Percentiles rank a stretch among this genome's conserved stretches.
Evolutionary conservation across 2,888 invertebrate species (phyloP).

Genomic region (Drosophila tripunctata): DNA sequence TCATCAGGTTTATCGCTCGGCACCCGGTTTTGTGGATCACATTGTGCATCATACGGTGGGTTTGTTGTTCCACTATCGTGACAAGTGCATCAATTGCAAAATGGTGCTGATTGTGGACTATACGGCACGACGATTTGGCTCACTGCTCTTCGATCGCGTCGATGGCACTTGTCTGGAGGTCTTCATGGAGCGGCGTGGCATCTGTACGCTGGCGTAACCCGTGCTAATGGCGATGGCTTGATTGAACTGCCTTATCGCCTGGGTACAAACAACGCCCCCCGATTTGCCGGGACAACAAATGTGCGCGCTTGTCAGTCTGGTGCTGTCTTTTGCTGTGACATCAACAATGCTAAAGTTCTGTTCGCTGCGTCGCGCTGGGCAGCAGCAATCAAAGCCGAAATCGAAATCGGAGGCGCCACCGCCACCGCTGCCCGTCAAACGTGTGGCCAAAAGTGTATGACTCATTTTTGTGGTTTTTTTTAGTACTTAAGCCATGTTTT

Average conservation of each 20-base stretch:
- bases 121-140: conserved; percentile 82
- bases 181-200: conserved; percentile 72
- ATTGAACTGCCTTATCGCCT: conserved; percentile 47
- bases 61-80: conserved; percentile 82
- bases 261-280: conserved; percentile 68
- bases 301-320: conserved; percentile 35
- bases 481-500: conserved; percentile 23
- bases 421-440: conserved; percentile 49
- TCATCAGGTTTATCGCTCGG: conserved; percentile 88
- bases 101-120: conserved; percentile 78
- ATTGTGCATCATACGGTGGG: conserved; percentile 80
- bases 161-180: conserved; percentile 79
- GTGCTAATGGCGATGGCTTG: conserved; percentile 6
- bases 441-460: conserved; percentile 73
- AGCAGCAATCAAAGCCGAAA: conserved; percentile 3
- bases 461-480: too few relatives aligned
- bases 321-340: conserved; percentile 4
- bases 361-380: conserved; percentile 62
- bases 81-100: conserved; percentile 80
- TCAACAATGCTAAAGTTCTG: conserved; percentile 82
- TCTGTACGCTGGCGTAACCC: conserved; percentile 72
- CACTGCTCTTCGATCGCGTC: conserved; percentile 81
- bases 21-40: conserved; percentile 76
- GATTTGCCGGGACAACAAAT: conserved; percentile 10
- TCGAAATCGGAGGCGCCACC: conserved; percentile 12